phyloP scores from a whole-genome alignment of 2,113 vertebrate genomes.

The Nesospiza acunhae region DNA sequence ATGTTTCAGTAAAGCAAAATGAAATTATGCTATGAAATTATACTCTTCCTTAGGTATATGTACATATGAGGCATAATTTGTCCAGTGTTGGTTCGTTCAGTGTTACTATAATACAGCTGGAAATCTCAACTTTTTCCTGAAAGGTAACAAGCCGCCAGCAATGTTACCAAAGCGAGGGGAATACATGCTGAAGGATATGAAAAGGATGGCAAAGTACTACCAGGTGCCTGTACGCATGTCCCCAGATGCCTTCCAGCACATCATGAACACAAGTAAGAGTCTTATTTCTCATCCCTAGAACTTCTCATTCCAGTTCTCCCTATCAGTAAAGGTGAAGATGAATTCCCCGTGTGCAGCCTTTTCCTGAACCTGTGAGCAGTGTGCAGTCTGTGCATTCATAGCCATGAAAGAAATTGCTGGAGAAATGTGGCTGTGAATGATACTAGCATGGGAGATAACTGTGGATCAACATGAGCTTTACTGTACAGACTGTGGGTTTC shows the following conservation, averaged over 20 bases:
- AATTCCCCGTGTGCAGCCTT: neutral
- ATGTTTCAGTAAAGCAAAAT: neutral
- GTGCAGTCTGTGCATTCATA: neutral
- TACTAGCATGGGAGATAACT: neutral
- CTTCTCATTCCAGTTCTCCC: neutral
- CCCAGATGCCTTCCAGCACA: slow-evolving; percentile 51
- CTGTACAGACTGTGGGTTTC: neutral
- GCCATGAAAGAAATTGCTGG: neutral
- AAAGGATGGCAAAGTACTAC: slow-evolving; percentile 72
- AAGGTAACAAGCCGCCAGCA: slow-evolving; percentile 85
- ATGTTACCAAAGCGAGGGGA: slow-evolving; percentile 78
- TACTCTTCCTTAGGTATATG: neutral
- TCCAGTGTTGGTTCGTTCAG: neutral
- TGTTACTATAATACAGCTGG: neutral
- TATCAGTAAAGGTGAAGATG: neutral
- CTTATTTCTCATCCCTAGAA: neutral
- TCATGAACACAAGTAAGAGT: slow-evolving; percentile 82
- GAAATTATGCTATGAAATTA: neutral
- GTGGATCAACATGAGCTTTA: neutral
- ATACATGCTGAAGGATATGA: slow-evolving; percentile 80
- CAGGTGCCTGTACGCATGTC: slow-evolving; percentile 75
- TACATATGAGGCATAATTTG: neutral
- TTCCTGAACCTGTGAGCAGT: neutral
- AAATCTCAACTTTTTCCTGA: neutral
- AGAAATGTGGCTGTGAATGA: neutral